Base-by-base conservation (phyloP, 2,797 vertebrate genomes). In the Cyprinella venusta region DNA sequence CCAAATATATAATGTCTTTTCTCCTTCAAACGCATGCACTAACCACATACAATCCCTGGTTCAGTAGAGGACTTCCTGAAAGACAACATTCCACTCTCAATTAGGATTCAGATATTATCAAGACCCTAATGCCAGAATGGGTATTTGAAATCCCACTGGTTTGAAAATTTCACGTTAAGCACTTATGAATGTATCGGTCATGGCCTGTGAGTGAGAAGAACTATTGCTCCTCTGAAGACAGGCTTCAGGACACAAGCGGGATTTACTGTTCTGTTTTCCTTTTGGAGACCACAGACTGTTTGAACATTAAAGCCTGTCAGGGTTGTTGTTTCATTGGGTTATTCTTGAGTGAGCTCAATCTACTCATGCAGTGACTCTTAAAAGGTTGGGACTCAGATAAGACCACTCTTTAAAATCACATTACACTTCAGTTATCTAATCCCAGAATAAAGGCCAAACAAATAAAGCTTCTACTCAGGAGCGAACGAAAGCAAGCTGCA, bases 361-460 rank as follows among this genome's bases (percentile, higher is more conserved):
- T 84, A 90, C 87, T 40, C 19, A 80, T 84, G 84, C 80, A 72
- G 81, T 70, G 42, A 18, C 80, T 90, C 84, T 90, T 89, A 87
- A 92, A 82, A 91, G 85, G 86, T 87, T 40, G 78, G 12, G 33
- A 16, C 48, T 48, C 67, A 70, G 88, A 91, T 91, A 86, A 89
- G 83, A 84, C 80, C 84, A 88, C 80, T 83, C 76, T 85, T 81
- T 61, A 85, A 84, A 89, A 89, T 80, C 72, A 84, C 86, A 90
- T 85, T 81, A 86, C 86, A 68, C 84, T 81, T 79, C 79, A 40
- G 52, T 90, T 88, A 91, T 90, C 83, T 84, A 82, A 91, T 91
- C 81, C 81, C 52, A 54, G 79, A 79, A 38, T 74, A 83, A 59
- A 87, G 82, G 79, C 45, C 85, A 89, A 72, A 83, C 84, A 80